phyloP scores from a whole-genome alignment of 2,113 vertebrate genomes.

The Shinisaurus crocodilurus region DNA sequence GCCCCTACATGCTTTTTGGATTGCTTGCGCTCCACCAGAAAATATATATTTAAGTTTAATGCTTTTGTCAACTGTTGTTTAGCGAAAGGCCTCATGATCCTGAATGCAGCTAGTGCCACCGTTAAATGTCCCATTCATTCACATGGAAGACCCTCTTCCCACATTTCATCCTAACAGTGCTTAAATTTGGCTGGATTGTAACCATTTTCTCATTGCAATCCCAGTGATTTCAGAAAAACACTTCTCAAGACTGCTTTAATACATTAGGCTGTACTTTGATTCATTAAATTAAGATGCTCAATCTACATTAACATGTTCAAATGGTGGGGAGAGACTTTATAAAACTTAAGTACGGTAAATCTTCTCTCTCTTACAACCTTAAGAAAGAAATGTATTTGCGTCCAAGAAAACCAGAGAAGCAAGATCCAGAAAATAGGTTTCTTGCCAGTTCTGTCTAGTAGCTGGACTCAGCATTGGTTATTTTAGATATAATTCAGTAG shows the following conservation, averaged over 20 bases:
- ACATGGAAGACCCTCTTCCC: not conserved
- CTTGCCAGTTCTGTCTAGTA: rapidly evolving
- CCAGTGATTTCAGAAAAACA: not conserved
- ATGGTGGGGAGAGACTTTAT: rapidly evolving
- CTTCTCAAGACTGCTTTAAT: not conserved
- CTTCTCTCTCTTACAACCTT: rapidly evolving
- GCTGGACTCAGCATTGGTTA: no score
- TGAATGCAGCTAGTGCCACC: no score
- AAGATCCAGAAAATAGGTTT: not conserved
- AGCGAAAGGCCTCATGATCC: not conserved
- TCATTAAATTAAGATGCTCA: not conserved
- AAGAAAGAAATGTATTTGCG: rapidly evolving
- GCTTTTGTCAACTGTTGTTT: not conserved
- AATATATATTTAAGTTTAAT: not conserved
- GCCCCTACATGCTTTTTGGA: not conserved
- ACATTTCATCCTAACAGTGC: no score
- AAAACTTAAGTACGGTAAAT: rapidly evolving
- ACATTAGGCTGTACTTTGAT: not conserved
- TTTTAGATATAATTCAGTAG: not conserved
- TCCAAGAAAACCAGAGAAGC: not conserved
- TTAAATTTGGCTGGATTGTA: not conserved
- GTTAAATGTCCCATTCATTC: not conserved
- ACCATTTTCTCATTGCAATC: not conserved
- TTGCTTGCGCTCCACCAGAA: not conserved
- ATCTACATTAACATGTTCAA: not conserved